phyloP scores from a whole-genome alignment of 2,113 vertebrate species.

The Tympanuchus pallidicinctus region DNA sequence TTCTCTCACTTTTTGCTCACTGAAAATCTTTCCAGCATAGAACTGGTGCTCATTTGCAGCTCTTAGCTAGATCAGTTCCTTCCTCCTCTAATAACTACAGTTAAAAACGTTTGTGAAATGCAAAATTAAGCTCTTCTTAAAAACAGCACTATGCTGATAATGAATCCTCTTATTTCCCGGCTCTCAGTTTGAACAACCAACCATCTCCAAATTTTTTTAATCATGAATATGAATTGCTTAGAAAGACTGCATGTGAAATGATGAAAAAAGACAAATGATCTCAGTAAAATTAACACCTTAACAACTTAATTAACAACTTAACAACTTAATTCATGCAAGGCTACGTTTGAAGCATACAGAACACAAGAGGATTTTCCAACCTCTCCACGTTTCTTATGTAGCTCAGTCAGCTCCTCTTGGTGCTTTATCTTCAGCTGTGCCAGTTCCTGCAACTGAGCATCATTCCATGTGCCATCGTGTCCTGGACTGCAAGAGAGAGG shows the following conservation, averaged over 20 bases:
- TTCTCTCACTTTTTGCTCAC: not conserved
- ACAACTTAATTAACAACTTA: too few relatives aligned
- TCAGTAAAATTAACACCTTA: not conserved
- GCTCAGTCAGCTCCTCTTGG: slow-evolving; percentile 95
- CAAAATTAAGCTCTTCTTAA: not conserved
- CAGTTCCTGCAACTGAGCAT: slow-evolving; percentile 91
- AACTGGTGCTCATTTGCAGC: rapidly evolving
- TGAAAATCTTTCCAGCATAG: not conserved
- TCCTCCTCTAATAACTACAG: not conserved
- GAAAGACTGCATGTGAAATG: not conserved
- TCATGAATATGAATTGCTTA: not conserved
- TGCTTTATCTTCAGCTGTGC: slow-evolving; percentile 92
- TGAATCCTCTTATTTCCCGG: not conserved
- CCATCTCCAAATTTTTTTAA: not conserved
- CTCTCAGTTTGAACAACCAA: not conserved
- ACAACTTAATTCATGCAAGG: not conserved
- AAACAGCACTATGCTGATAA: not conserved
- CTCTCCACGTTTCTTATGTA: slow-evolving; percentile 98
- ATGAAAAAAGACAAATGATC: not conserved
- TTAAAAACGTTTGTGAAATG: not conserved
- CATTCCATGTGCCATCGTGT: slow-evolving; percentile 82
- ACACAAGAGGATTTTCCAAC: slow-evolving; percentile 62
- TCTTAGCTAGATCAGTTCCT: not conserved
- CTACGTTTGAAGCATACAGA: rapidly evolving
- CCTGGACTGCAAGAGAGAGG: slow-evolving; percentile 76